Evolutionary conservation across 2,797 vertebrate genomes (phyloP).

Genomic region (Chelmon rostratus): DNA sequence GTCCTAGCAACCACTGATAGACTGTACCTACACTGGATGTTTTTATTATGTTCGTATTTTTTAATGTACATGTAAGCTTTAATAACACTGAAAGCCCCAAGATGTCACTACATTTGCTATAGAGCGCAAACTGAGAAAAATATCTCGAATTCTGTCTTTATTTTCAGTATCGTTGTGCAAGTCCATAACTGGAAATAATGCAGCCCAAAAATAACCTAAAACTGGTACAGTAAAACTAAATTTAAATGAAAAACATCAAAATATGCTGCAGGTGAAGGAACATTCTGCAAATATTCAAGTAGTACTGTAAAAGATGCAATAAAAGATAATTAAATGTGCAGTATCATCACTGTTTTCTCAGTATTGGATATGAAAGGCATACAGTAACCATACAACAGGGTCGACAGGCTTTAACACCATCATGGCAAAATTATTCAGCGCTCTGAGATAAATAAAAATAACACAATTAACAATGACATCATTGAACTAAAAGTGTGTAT

Average conservation of each 20-base stretch:
- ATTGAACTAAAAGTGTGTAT: neutral
- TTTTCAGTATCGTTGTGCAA: neutral
- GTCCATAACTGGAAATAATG: neutral
- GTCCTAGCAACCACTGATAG: too few relatives aligned
- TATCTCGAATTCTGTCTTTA: neutral
- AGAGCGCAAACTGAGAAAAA: neutral
- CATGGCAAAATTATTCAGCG: neutral
- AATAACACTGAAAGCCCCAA: neutral
- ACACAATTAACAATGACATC: neutral
- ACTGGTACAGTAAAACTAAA: neutral
- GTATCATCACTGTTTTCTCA: neutral
- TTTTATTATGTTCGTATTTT: too few relatives aligned
- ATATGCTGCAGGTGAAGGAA: neutral
- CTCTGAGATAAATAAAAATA: neutral
- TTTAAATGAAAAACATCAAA: slow-evolving; percentile 6
- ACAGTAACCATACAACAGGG: neutral
- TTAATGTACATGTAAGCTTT: neutral
- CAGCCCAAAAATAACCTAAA: neutral
- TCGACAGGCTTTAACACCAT: neutral
- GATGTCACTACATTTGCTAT: neutral
- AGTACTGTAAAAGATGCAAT: neutral
- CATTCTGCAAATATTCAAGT: neutral
- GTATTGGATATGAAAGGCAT: neutral
- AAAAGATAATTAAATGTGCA: neutral
- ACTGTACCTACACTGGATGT: too few relatives aligned